phyloP scores from a whole-genome alignment of 2,113 vertebrate species.

The Hipposideros armiger region DNA sequence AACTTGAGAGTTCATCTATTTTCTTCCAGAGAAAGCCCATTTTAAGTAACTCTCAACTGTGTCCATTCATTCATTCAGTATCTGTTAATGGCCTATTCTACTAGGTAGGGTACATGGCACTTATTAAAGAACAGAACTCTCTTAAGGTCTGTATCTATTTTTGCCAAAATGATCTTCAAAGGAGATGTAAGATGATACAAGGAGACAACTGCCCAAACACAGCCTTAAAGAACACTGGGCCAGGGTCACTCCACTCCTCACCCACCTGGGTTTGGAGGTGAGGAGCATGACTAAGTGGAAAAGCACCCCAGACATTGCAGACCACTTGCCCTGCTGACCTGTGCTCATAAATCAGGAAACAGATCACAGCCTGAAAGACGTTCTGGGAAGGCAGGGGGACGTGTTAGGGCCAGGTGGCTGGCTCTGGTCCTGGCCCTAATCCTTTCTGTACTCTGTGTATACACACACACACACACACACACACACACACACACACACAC shows the following conservation, averaged over 20 bases:
- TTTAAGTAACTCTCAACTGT: constrained; percentile 70
- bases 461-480: too few relatives aligned
- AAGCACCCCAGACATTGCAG: constrained; percentile 61
- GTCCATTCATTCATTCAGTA: constrained; percentile 35
- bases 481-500: too few relatives aligned
- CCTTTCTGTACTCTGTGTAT: not conserved
- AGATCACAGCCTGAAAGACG: not conserved
- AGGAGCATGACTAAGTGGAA: constrained; percentile 70
- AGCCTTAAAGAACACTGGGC: constrained; percentile 8
- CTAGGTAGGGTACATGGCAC: constrained; percentile 34
- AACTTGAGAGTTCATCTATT: constrained; percentile 77
- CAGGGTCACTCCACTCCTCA: not conserved
- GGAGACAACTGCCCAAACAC: constrained; percentile 57
- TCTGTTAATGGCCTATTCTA: not conserved
- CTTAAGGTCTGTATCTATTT: constrained; percentile 26
- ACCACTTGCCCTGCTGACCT: constrained; percentile 51
- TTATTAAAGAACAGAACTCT: constrained; percentile 61
- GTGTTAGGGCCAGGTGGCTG: not conserved
- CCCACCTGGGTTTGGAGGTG: constrained; percentile 40
- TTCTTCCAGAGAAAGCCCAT: constrained; percentile 60
- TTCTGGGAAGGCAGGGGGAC: not conserved
- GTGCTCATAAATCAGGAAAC: constrained; percentile 57
- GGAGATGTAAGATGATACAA: constrained; percentile 58
- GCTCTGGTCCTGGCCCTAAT: not conserved
- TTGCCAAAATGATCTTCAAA: constrained; percentile 65